Conservation (phyloP, 35 echinoderm and acorn worm genomes). For the Hemicentrotus pulcherrimus region DNA sequence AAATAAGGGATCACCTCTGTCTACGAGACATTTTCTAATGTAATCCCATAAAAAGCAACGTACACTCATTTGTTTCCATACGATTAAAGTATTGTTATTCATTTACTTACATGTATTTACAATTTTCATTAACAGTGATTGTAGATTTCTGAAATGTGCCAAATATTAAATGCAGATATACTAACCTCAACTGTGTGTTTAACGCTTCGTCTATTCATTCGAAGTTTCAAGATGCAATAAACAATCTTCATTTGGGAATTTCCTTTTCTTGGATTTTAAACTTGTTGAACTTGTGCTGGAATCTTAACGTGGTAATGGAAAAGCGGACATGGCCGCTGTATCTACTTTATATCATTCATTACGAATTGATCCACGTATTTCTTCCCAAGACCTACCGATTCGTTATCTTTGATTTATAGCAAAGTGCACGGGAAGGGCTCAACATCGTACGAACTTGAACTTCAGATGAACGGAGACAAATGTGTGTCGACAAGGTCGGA, state of each 20-base stretch:
- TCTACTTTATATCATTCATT: constrained; percentile 2
- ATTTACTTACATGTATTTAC: too few relatives aligned
- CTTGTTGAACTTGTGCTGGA: not conserved
- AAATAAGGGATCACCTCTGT: too few relatives aligned
- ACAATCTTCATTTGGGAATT: not conserved
- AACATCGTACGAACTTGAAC: not conserved
- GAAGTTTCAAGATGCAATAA: not conserved
- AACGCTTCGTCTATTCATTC: not conserved
- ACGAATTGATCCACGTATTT: not conserved
- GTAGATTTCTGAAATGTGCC: too few relatives aligned
- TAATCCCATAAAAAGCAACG: too few relatives aligned
- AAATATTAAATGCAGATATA: too few relatives aligned
- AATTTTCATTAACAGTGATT: too few relatives aligned
- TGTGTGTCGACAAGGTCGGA: not conserved
- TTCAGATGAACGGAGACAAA: not conserved
- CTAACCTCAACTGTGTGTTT: not conserved
- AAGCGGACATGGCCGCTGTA: not conserved
- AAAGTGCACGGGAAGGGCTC: not conserved
- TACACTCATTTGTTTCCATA: too few relatives aligned
- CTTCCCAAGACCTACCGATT: not conserved
- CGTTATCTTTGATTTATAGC: not conserved
- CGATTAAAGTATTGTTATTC: too few relatives aligned
- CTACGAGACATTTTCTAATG: too few relatives aligned
- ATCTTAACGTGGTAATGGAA: not conserved
- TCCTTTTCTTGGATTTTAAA: not conserved